Percentiles rank a stretch among this genome's conserved stretches.
These are phyloP conservation scores for Saccostrea cuccullata DNA, from an alignment of 1,140 invertebrate genomes.

Conservation along the genomic window DNA sequence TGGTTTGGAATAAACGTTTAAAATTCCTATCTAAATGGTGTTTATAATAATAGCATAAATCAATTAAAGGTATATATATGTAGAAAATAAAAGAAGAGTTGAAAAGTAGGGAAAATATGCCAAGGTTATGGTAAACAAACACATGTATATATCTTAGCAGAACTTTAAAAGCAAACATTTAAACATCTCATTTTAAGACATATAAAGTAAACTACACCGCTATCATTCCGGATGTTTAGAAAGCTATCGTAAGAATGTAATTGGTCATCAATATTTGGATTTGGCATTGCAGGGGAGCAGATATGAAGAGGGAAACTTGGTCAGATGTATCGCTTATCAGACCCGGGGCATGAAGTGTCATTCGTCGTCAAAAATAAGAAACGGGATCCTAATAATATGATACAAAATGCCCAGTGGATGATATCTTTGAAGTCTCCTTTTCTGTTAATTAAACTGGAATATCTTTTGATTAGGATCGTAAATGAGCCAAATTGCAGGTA, in stretches of 20 bases:
- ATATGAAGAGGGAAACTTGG: neutral
- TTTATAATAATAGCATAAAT: too few relatives aligned
- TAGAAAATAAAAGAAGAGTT: too few relatives aligned
- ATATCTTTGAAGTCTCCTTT: constrained; percentile 3
- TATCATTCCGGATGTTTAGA: too few relatives aligned
- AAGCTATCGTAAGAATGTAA: neutral
- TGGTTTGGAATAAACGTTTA: too few relatives aligned
- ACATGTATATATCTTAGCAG: too few relatives aligned
- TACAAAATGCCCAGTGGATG: neutral
- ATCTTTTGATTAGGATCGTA: neutral
- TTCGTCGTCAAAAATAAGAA: neutral
- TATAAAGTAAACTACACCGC: too few relatives aligned
- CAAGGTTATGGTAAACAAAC: too few relatives aligned
- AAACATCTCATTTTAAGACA: too few relatives aligned
- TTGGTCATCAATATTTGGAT: neutral
- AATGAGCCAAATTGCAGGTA: neutral
- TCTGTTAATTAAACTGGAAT: constrained; percentile 3
- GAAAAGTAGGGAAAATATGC: too few relatives aligned
- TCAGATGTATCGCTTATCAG: neutral
- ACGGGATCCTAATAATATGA: neutral
- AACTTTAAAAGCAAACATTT: too few relatives aligned
- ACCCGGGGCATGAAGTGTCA: neutral
- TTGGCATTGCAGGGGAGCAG: neutral
- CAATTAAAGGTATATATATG: too few relatives aligned
- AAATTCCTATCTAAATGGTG: too few relatives aligned